A percentile compares a stretch with the other conserved stretches of the same genome.
phyloP scores from a whole-genome alignment of 2,113 vertebrate genomes.

The Channa argus region DNA sequence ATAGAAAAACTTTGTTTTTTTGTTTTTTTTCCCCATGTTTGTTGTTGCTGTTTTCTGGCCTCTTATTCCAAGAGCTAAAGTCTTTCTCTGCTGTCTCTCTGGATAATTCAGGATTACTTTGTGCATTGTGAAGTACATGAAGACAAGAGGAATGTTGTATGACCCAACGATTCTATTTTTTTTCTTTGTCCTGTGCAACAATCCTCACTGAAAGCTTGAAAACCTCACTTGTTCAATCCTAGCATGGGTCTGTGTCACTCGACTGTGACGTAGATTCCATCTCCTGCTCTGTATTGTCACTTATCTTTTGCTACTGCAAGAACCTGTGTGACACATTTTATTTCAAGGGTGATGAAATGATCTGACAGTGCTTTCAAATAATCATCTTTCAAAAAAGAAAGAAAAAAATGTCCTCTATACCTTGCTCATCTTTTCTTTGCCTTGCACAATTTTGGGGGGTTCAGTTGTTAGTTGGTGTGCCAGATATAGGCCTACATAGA shows the following conservation, averaged over 20 bases:
- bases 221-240: conserved; percentile 20
- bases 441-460: neutral
- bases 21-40: no score
- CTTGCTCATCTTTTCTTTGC: neutral
- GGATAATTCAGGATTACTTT: no score
- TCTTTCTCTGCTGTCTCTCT: no score
- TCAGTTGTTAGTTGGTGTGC: neutral
- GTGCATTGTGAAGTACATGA: no score
- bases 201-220: neutral
- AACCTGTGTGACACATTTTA: conserved; percentile 12
- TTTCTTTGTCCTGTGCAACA: conserved; percentile 12
- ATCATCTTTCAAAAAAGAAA: conserved; percentile 1
- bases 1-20: no score
- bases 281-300: conserved; percentile 38
- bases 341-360: conserved; percentile 51
- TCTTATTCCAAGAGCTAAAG: no score
- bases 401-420: neutral
- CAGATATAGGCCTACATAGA: neutral
- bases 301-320: conserved; percentile 38
- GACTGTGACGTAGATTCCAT: conserved; percentile 35
- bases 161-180: neutral
- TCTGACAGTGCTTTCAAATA: conserved; percentile 35
- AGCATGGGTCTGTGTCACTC: conserved; percentile 6
- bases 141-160: conserved; percentile 3
- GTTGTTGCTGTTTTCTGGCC: no score